Percentiles rank a stretch among this genome's conserved stretches.
Evolutionary conservation across 2,888 invertebrate genomes (phyloP).

Genomic region (Meghimatium bilineatum): DNA sequence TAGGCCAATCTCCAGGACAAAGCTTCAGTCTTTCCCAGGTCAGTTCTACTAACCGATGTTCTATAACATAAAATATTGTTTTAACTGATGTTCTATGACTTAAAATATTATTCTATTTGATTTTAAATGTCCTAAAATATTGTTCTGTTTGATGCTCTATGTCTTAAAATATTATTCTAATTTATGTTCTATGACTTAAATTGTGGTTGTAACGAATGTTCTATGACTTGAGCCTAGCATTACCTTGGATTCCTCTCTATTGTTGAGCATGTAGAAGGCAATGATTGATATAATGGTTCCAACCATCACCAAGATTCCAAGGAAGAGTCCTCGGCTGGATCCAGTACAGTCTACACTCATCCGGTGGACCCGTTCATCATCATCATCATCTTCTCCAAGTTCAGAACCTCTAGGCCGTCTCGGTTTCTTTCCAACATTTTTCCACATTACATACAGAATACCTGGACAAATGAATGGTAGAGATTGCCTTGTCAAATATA

Average conservation of each 20-base stretch:
- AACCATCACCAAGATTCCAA: constrained; percentile 55
- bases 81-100: too few species aligned
- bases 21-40: too few species aligned
- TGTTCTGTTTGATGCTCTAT: too few species aligned
- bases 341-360: constrained; percentile 88
- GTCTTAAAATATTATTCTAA: too few species aligned
- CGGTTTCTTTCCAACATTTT: constrained; percentile 81
- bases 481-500: too few species aligned
- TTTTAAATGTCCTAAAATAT: too few species aligned
- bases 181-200: too few species aligned
- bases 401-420: constrained; percentile 41
- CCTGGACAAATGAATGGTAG: constrained; percentile 74
- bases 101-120: too few species aligned
- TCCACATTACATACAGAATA: constrained; percentile 97
- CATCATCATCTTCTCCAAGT: constrained; percentile 48
- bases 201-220: too few species aligned
- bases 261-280: constrained; percentile 94
- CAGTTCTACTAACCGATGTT: too few species aligned
- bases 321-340: constrained; percentile 90
- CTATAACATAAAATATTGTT: too few species aligned
- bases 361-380: constrained; percentile 50
- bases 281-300: constrained; percentile 79
- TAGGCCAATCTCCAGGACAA: too few species aligned
- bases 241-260: constrained; percentile 24
- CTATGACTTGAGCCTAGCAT: not conserved